Evolutionary conservation across 2,113 vertebrate genomes (phyloP).

Genomic region (Bos javanicus): DNA sequence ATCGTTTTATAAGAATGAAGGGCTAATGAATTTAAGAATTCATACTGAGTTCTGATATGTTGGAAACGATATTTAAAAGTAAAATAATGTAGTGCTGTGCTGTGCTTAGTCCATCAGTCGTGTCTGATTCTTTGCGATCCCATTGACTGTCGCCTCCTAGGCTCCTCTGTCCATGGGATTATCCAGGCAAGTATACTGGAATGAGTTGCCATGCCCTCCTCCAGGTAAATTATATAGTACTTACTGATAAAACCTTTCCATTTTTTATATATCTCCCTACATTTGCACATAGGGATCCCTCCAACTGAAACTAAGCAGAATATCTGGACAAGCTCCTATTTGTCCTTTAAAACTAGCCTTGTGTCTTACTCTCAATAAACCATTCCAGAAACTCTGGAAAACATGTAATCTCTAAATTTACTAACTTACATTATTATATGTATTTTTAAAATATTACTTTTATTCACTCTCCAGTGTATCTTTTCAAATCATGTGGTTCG

Average conservation of each 20-base stretch:
- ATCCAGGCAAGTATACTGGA: background rate
- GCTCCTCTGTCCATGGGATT: background rate
- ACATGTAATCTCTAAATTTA: background rate
- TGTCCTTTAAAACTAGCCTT: background rate
- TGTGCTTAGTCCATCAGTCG: background rate
- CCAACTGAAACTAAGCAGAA: background rate
- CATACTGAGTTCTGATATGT: background rate
- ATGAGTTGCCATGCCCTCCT: background rate
- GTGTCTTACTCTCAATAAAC: background rate
- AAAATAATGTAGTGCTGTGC: background rate
- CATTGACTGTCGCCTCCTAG: background rate
- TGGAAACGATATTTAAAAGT: conserved; percentile 21
- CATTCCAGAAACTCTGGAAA: background rate
- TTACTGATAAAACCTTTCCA: background rate
- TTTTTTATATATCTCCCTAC: background rate
- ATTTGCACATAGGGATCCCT: background rate
- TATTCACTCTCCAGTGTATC: background rate
- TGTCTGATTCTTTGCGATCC: background rate
- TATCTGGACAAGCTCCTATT: background rate
- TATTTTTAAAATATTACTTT: background rate
- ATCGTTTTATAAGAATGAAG: background rate
- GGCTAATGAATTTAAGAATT: conserved; percentile 27
- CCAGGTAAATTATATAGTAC: background rate
- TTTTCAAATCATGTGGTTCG: background rate
- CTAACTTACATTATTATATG: background rate